Conservation (phyloP, 2,113 vertebrate species). For the Furnarius figulus region DNA sequence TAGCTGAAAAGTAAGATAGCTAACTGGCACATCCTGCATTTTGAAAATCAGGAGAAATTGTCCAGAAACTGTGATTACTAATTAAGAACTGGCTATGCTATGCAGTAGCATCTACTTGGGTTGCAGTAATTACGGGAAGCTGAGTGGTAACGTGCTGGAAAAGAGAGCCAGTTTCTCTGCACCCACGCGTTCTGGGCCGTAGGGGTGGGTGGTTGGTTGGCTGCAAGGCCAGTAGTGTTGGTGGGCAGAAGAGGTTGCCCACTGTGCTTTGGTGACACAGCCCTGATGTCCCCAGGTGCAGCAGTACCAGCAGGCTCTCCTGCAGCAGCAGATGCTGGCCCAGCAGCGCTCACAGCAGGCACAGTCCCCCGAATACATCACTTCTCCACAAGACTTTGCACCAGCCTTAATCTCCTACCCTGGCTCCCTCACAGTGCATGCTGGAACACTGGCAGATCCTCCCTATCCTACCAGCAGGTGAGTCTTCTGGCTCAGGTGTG, state of each 20-base stretch:
- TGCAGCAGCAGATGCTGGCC: slow-evolving; percentile 80
- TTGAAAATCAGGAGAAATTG: neutral
- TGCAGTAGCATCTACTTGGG: neutral
- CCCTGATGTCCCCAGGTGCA: slow-evolving; percentile 78
- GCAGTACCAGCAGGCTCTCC: slow-evolving; percentile 91
- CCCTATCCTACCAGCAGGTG: slow-evolving; percentile 75
- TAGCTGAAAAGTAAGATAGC: neutral
- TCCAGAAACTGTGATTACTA: neutral
- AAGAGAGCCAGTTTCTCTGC: rapidly evolving
- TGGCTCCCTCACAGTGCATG: slow-evolving; percentile 69
- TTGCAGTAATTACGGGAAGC: neutral
- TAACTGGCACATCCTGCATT: neutral
- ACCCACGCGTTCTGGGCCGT: rapidly evolving
- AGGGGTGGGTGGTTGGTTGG: neutral
- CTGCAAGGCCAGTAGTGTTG: rapidly evolving
- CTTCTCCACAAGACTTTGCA: slow-evolving; percentile 88
- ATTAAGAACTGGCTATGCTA: neutral
- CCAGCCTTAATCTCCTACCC: slow-evolving; percentile 79
- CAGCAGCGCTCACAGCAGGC: slow-evolving; percentile 67
- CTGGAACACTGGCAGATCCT: slow-evolving; percentile 73
- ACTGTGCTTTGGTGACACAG: neutral
- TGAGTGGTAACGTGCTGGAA: rapidly evolving
- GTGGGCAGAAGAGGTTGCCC: rapidly evolving
- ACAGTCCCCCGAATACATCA: slow-evolving; percentile 79
- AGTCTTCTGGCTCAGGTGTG: slow-evolving; percentile 1